A percentile compares a stretch with the other conserved stretches of the same genome.
phyloP scores from a whole-genome alignment of 37 sponge, comb jelly and placozoan species.

The Theonella swinhoei region DNA sequence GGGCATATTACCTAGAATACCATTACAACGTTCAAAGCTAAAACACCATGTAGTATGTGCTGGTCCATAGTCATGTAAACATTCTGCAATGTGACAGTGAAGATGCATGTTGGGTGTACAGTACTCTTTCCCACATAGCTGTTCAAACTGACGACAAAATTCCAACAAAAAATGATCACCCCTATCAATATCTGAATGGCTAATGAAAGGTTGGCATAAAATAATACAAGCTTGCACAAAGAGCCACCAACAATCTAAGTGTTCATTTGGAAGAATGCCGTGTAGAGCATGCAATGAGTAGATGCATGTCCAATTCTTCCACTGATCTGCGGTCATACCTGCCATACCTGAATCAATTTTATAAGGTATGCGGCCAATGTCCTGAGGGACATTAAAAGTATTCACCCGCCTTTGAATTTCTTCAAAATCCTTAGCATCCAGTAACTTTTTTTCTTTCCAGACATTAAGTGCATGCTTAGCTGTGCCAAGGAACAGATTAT shows the following conservation, averaged over 20 bases:
- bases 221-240: slow-evolving; percentile 37
- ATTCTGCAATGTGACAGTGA: slow-evolving; percentile 37
- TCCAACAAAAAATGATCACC: slow-evolving; percentile 12
- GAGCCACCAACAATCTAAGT: slow-evolving; percentile 27
- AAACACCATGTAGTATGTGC: slow-evolving; percentile 43
- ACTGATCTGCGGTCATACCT: slow-evolving; percentile 49
- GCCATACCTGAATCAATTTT: slow-evolving; percentile 32
- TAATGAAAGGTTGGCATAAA: slow-evolving; percentile 4
- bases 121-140: not conserved
- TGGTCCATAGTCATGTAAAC: slow-evolving; percentile 64
- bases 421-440: not conserved
- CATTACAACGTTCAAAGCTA: slow-evolving; percentile 60
- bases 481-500: slow-evolving; percentile 50
- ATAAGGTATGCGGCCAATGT: slow-evolving; percentile 22
- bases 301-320: no score
- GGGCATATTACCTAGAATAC: not conserved
- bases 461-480: slow-evolving; percentile 31
- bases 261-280: slow-evolving; percentile 6
- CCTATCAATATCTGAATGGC: not conserved
- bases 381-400: not conserved
- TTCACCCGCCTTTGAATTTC: slow-evolving; percentile 25
- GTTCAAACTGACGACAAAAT: slow-evolving; percentile 25
- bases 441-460: slow-evolving; percentile 21
- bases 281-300: slow-evolving; percentile 23
- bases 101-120: slow-evolving; percentile 28